A percentile compares a stretch with the other conserved stretches of the same genome.
Conservation (phyloP, 2,888 invertebrate genomes). For the Parapristionchus giblindavisi region DNA sequence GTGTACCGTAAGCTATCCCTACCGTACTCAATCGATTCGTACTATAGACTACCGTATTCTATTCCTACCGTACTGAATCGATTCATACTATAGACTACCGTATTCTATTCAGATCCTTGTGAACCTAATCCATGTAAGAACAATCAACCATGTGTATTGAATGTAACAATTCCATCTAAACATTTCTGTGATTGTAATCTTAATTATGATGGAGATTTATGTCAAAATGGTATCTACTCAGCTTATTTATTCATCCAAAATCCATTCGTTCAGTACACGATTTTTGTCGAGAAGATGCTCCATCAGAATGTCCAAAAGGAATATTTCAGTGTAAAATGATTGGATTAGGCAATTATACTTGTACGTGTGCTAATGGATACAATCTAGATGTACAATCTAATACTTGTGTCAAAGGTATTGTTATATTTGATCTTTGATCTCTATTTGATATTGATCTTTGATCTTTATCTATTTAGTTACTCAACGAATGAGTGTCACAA, state of each 20-base stretch:
- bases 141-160: background rate
- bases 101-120: conserved; percentile 19
- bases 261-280: conserved; percentile 25
- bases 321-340: background rate
- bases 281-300: conserved; percentile 16
- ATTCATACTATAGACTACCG: background rate
- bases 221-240: background rate
- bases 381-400: conserved; percentile 5
- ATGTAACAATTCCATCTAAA: background rate
- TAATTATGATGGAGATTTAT: conserved; percentile 24
- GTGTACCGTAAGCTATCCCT: no score
- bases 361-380: conserved; percentile 25
- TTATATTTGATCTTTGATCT: background rate
- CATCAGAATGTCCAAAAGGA: conserved; percentile 10
- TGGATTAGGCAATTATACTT: conserved; percentile 21
- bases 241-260: background rate
- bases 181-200: conserved; percentile 12
- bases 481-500: conserved; percentile 4
- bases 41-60: no score
- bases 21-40: no score
- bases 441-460: background rate
- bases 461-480: background rate
- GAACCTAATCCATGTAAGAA: conserved; percentile 24
- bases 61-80: no score
- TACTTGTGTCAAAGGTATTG: conserved; percentile 19